Evolutionary conservation across 2,113 vertebrate species (phyloP).

Genomic region (Amblyopsis rosae): DNA sequence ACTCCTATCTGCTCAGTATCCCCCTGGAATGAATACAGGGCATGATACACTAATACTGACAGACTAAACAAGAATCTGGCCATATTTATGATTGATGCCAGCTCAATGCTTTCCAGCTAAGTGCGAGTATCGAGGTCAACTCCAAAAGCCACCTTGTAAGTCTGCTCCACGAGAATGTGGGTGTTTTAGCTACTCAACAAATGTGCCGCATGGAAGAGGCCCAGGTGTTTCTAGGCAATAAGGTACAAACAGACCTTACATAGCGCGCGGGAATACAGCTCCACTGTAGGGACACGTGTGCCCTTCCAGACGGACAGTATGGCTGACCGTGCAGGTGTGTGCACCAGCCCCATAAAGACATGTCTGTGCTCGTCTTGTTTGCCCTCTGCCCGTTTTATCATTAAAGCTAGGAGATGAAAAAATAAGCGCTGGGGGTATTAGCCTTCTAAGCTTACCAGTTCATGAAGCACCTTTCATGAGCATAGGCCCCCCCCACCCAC

Average conservation of each 20-base stretch:
- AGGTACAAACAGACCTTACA: slow-evolving; percentile 9
- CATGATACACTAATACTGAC: not conserved
- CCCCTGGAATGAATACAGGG: slow-evolving; percentile 1
- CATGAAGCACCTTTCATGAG: slow-evolving; percentile 76
- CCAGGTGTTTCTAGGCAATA: slow-evolving; percentile 21
- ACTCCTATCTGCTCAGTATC: not conserved
- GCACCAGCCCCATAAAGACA: slow-evolving; percentile 70
- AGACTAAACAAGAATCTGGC: too few species aligned
- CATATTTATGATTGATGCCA: too few species aligned
- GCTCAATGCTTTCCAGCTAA: too few species aligned
- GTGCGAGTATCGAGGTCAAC: too few species aligned
- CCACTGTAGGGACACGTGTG: slow-evolving; percentile 41
- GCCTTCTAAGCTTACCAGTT: slow-evolving; percentile 70
- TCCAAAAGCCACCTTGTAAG: too few species aligned
- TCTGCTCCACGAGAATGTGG: too few species aligned
- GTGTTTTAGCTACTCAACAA: too few species aligned
- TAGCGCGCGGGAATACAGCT: slow-evolving; percentile 33
- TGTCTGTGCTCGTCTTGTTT: slow-evolving; percentile 68
- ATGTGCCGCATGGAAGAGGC: slow-evolving; percentile 25
- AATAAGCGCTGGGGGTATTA: slow-evolving; percentile 49
- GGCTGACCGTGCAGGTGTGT: slow-evolving; percentile 69
- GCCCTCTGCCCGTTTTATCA: slow-evolving; percentile 68
- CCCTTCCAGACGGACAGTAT: slow-evolving; percentile 32
- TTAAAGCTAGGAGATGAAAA: slow-evolving; percentile 64
- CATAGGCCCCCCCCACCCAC: slow-evolving; percentile 18